Base-by-base conservation (phyloP, 2,888 invertebrate genomes). In the Acanthosepion pharaonis region DNA sequence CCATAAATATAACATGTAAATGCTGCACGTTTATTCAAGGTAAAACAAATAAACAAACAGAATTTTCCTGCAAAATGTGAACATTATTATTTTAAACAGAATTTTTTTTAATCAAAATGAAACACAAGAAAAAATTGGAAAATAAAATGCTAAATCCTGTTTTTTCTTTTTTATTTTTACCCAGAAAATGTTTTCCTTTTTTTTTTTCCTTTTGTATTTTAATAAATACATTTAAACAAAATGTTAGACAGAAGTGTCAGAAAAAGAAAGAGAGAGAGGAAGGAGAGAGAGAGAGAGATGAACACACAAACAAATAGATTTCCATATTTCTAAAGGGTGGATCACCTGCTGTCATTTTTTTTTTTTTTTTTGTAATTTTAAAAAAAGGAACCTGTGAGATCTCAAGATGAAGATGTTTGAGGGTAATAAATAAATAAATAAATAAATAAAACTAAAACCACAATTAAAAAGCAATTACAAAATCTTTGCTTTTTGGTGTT, bases 1-100 rank as follows among this genome's bases (percentile, higher is more conserved):
- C n/a, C 78, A 78, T 78, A n/a, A n/a, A 78, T 78, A 78, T 78
- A 78, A 78, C 78, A 78, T 78, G 78, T 78, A 78, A 78, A 78
- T 78, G 78, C n/a, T 78, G 78, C 78, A 78, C 78, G 78, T 78
- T 78, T 78, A 78, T 78, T 78, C 78, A 78, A 78, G n/a, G 78
- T 78, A 78, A 78, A 78, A 78, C 78, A 78, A 78, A 78, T 78
- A 33, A 78, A 78, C 78, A 78, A 78, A n/a, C 33, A 59, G 23
- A 59, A 59, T n/a, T 78, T 78, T 33, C 33, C 78, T n/a, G 78
- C 33, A n/a, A 78, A 78, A 78, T 78, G 78, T 78, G 78, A 78
- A 78, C 78, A 78, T 78, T 33, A 78, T 78, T 55, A 59, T 78
- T 78, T 33, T n/a, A 78, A 78, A 59, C 23, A 78, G 78, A 33